Evolutionary conservation across 35 echinoderm and acorn worm genomes (phyloP).

Genomic region (Heliocidaris erythrogramma): DNA sequence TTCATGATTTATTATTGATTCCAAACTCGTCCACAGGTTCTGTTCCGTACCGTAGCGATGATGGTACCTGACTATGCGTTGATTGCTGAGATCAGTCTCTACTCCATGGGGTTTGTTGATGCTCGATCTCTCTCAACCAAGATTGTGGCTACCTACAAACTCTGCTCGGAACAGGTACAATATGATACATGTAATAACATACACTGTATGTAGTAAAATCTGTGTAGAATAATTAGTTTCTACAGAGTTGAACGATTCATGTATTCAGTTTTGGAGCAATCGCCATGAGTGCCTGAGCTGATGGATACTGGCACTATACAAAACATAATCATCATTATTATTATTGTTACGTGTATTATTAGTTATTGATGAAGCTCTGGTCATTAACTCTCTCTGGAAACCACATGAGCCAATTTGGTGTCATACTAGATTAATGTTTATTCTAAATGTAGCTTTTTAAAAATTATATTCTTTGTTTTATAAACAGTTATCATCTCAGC

Average conservation of each 20-base stretch:
- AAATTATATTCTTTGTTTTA: neutral
- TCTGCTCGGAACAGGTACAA: conserved; percentile 97
- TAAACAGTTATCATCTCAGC: conserved; percentile 89
- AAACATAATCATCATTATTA: too few species aligned
- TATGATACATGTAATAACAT: neutral
- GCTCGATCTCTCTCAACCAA: conserved; percentile 90
- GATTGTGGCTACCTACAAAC: conserved; percentile 93
- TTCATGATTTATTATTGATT: neutral
- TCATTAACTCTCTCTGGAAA: too few species aligned
- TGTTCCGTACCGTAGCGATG: conserved; percentile 99
- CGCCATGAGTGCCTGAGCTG: too few species aligned
- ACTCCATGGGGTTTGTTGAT: conserved; percentile 99
- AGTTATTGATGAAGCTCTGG: too few species aligned
- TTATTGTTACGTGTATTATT: too few species aligned
- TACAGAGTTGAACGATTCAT: too few species aligned
- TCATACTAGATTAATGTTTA: neutral
- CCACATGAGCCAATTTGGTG: too few species aligned
- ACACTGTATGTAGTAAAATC: too few species aligned
- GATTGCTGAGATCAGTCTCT: conserved; percentile 98
- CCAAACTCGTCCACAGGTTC: conserved; percentile 60
- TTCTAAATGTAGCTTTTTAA: neutral
- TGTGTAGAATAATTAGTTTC: too few species aligned
- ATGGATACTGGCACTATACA: too few species aligned
- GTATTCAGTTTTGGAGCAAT: too few species aligned
- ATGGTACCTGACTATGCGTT: conserved; percentile 99